Conservation (phyloP, 2,797 vertebrate species). For the Tenualosa thibaudeaui region DNA sequence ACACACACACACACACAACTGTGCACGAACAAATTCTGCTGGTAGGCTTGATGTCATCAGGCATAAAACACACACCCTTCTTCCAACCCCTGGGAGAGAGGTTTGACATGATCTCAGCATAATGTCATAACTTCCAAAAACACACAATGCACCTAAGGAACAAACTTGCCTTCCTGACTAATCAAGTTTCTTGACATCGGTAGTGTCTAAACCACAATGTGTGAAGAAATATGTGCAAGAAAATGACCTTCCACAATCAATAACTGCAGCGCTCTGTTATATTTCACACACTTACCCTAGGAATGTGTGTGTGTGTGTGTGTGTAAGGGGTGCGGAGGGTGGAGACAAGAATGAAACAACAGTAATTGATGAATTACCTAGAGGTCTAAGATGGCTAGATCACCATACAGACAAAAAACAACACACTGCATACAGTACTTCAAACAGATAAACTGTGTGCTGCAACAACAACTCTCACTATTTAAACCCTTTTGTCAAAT, state of each 20-base stretch:
- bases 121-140: neutral
- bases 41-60: neutral
- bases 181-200: neutral
- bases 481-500: too few relatives aligned
- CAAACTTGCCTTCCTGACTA: neutral
- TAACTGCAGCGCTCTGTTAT: neutral
- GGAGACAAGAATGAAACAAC: constrained; percentile 15
- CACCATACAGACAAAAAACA: neutral
- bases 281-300: neutral
- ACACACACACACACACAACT: neutral
- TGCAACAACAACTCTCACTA: neutral
- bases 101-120: neutral
- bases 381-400: neutral
- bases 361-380: neutral
- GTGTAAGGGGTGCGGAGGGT: neutral
- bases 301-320: neutral
- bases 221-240: neutral
- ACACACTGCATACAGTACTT: too few relatives aligned
- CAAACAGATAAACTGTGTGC: neutral
- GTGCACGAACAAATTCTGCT: neutral
- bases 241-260: neutral
- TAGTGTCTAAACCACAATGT: constrained; percentile 21
- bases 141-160: neutral
- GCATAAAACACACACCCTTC: neutral
- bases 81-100: neutral